phyloP scores from a whole-genome alignment of 2,888 invertebrate species.

The Imbricaverruca yamaguchii region DNA sequence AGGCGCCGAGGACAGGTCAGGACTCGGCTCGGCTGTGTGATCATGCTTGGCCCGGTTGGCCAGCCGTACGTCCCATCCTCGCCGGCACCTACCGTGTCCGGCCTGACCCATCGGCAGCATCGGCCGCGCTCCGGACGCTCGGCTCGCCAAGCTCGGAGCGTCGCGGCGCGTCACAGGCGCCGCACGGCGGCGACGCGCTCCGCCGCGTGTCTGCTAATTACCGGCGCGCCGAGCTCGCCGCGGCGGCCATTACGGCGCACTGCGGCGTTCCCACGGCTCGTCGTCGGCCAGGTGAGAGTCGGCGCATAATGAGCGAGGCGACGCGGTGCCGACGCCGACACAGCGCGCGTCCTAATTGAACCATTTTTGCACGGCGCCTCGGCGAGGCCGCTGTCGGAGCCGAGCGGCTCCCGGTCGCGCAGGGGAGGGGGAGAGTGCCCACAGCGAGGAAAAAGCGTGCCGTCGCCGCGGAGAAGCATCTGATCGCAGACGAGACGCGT shows the following conservation, averaged over 20 bases:
- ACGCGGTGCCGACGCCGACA: neutral
- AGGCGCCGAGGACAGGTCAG: no score
- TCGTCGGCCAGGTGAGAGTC: neutral
- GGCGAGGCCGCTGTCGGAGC: neutral
- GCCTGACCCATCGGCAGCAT: no score
- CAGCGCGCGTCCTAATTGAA: neutral
- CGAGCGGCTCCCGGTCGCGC: neutral
- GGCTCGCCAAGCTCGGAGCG: no score
- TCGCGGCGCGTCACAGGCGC: no score
- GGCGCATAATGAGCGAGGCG: neutral
- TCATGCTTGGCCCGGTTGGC: no score
- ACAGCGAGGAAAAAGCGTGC: neutral
- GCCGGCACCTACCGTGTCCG: no score
- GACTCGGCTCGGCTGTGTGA: no score
- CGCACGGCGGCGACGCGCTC: no score
- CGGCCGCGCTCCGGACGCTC: no score
- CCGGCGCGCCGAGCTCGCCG: neutral
- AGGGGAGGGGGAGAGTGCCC: neutral
- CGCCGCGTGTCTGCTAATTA: neutral
- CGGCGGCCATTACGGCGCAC: constrained; percentile 8
- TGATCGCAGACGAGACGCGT: no score
- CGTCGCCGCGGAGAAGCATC: neutral
- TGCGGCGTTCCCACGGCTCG: constrained; percentile 12
- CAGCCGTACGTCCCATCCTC: no score
- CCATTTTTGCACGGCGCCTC: neutral